Evolutionary conservation across 1,140 invertebrate species (phyloP), one percentile per base, ranked within the genome.

Genomic region (Anoplophora glabripennis): DNA sequence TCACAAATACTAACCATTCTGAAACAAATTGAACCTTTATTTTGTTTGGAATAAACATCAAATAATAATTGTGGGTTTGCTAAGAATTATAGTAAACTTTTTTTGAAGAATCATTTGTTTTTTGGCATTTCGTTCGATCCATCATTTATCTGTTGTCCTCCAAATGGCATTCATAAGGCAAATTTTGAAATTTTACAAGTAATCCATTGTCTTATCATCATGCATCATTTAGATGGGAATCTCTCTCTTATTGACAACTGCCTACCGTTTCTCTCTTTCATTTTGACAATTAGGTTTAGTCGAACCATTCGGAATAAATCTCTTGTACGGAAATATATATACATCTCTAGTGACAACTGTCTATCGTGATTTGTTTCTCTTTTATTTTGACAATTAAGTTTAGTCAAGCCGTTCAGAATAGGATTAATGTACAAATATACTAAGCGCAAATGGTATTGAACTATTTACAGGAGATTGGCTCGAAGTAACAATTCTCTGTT

Each of bases 11-110:
- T 84, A 73, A 86, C 84, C 34, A 93, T 83, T 61, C 85, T 84
- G 28, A 85, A 84, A 76, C 91, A 93, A 74, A 93, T 88, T 17
- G 87, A 81, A 1, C 90, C 89, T 64, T 85, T 86, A 35, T 90
- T 90, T 74, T 94, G 91, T 70, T 90, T 89, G 40, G 92, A 80
- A 66, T 91, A 90, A 21, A 92, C 83, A 71, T 93, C 89, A 72
- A 91, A 92, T 44, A 93, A 77, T 5, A 93, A 76, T 63, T 93
- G 89, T 61, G 93, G 79, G 61, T 88, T 89, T 51, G 89, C 92
- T 46, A 93, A 76, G 69, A 90, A 92, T 64, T 89, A 83, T 5
- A n/a, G n/a, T n/a, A 93, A 70, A 7, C 85, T 83, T 69, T 86
- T 84, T 58, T 86, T 85, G 4, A 84, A 73, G 7, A 86, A 84